phyloP scores from a whole-genome alignment of 2,797 vertebrate species.

The Myripristis jacobus region DNA sequence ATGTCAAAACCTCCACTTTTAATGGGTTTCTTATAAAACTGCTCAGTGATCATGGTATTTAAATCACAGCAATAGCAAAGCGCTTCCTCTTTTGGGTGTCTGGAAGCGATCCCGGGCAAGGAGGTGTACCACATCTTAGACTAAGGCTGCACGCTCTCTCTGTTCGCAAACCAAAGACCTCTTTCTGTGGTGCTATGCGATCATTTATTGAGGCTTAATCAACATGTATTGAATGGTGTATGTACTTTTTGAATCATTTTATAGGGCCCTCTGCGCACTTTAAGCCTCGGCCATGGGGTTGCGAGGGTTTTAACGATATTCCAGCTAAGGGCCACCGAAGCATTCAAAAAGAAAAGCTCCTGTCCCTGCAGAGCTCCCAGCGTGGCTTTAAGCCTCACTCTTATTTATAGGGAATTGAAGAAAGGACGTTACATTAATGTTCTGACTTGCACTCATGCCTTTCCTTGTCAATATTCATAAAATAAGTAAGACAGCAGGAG shows the following conservation, averaged over 20 bases:
- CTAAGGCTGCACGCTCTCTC: conserved; percentile 72
- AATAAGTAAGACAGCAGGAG: conserved; percentile 6
- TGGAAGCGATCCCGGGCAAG: conserved; percentile 83
- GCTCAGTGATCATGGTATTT: conserved; percentile 84
- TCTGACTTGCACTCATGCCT: conserved; percentile 33
- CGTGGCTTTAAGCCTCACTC: conserved; percentile 46
- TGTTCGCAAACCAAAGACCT: conserved; percentile 77
- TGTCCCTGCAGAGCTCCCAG: conserved; percentile 47
- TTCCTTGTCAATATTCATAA: conserved; percentile 32
- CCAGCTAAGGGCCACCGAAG: conserved; percentile 53
- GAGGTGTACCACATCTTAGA: conserved; percentile 85
- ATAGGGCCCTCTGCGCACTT: conserved; percentile 70
- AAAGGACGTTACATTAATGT: conserved; percentile 28
- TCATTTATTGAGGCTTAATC: conserved; percentile 85
- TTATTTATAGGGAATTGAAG: conserved; percentile 38
- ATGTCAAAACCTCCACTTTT: conserved; percentile 83
- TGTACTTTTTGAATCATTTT: conserved; percentile 79
- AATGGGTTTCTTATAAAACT: conserved; percentile 84
- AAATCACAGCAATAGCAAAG: conserved; percentile 82
- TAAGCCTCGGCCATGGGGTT: conserved; percentile 65
- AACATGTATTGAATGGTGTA: conserved; percentile 79
- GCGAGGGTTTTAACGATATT: conserved; percentile 61
- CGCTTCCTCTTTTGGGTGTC: conserved; percentile 79
- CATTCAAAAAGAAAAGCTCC: conserved; percentile 56
- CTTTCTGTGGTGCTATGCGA: conserved; percentile 77